Evolutionary conservation across 2,888 invertebrate species (phyloP).

Genomic region (Melipona bicolor): DNA sequence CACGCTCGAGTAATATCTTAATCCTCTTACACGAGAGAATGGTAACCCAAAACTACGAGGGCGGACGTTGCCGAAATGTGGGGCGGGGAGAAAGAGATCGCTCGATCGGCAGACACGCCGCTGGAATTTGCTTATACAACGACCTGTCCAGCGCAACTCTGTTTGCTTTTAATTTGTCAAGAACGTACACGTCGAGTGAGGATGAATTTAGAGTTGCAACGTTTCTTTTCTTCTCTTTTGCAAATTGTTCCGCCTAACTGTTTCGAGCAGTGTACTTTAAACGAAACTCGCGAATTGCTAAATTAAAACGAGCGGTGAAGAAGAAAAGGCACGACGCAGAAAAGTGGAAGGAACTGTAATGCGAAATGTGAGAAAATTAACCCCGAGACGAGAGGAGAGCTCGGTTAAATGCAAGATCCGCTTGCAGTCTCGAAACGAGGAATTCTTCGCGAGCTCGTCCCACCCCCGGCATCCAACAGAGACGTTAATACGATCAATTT

Average conservation of each 20-base stretch:
- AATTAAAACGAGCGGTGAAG: neutral
- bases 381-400: neutral
- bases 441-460: neutral
- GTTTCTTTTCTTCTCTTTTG: neutral
- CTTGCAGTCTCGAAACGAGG: neutral
- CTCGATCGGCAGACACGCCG: slow-evolving; percentile 49
- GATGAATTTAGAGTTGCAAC: neutral
- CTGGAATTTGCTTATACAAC: slow-evolving; percentile 52
- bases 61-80: slow-evolving; percentile 24
- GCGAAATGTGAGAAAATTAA: neutral
- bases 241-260: no score
- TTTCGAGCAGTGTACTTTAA: no score
- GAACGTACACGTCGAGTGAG: neutral
- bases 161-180: slow-evolving; percentile 32
- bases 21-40: slow-evolving; percentile 73
- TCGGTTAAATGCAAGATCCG: neutral
- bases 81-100: slow-evolving; percentile 40
- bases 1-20: slow-evolving; percentile 73
- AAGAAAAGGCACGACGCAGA: neutral
- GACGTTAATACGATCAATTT: slow-evolving; percentile 19
- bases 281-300: no score
- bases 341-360: neutral
- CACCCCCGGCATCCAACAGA: neutral
- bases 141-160: neutral
- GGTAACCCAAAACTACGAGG: slow-evolving; percentile 45